Evolutionary conservation across 1,140 invertebrate genomes (phyloP).

Genomic region (Platyscapa corneri): DNA sequence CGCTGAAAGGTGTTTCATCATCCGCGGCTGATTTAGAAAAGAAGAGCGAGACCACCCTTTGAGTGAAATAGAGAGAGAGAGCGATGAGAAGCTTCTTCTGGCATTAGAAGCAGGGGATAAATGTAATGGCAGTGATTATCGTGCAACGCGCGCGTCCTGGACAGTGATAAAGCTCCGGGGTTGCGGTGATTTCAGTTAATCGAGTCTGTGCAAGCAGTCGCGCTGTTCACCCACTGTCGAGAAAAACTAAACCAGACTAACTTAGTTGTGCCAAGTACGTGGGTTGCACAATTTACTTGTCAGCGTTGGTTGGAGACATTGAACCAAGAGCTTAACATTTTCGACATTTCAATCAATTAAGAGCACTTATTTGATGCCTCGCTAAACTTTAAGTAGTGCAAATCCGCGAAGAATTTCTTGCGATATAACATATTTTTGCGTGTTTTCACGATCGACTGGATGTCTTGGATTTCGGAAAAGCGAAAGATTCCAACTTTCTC

Average conservation of each 20-base stretch:
- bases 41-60: background rate
- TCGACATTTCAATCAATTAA: too few relatives aligned
- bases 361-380: too few relatives aligned
- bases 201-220: conserved; percentile 31
- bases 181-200: conserved; percentile 60
- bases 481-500: background rate
- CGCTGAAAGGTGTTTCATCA: conserved; percentile 7
- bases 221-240: background rate
- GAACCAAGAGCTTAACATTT: too few relatives aligned
- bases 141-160: background rate
- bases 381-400: too few relatives aligned
- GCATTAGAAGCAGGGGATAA: background rate
- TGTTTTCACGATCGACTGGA: too few relatives aligned
- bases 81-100: conserved; percentile 20
- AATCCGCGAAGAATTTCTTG: too few relatives aligned
- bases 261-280: background rate
- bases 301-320: too few relatives aligned
- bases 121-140: background rate
- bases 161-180: conserved; percentile 47
- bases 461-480: too few relatives aligned
- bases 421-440: too few relatives aligned
- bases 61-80: too few relatives aligned
- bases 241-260: background rate
- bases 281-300: too few relatives aligned
- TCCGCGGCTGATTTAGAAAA: conserved; percentile 33